These are phyloP conservation scores for Adelges cooleyi DNA, from an alignment of 1,140 invertebrate genomes.

Conservation along the genomic window DNA sequence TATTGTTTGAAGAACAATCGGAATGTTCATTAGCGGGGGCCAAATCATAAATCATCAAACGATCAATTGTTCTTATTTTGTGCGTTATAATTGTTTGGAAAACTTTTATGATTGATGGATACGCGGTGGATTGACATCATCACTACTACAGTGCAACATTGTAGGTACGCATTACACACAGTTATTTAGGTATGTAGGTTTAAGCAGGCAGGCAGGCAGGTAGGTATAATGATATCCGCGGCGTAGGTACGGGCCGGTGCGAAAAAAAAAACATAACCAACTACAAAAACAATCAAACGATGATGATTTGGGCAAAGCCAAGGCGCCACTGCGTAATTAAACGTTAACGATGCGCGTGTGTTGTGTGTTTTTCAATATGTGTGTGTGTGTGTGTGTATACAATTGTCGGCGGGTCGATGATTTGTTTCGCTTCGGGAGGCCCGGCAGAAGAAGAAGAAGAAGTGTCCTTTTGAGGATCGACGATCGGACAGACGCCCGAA, in stretches of 20 bases:
- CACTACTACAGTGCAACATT: neutral
- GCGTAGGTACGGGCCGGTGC: neutral
- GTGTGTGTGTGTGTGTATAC: neutral
- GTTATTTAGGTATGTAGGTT: too few species aligned
- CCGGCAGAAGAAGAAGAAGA: too few species aligned
- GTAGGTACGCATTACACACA: slow-evolving; percentile 1
- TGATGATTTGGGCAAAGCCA: slow-evolving; percentile 12
- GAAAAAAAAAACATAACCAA: too few species aligned
- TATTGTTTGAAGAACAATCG: slow-evolving; percentile 5
- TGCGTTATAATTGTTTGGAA: slow-evolving; percentile 26
- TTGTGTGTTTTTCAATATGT: neutral
- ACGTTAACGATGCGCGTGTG: slow-evolving; percentile 9
- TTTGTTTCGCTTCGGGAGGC: slow-evolving; percentile 27
- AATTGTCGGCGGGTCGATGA: neutral
- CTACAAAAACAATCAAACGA: neutral
- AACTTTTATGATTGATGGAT: slow-evolving; percentile 18
- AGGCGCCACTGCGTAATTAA: slow-evolving; percentile 17
- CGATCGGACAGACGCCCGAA: neutral
- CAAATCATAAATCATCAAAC: slow-evolving; percentile 19
- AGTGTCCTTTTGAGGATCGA: slow-evolving; percentile 11
- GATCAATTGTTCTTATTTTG: slow-evolving; percentile 18
- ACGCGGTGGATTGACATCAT: neutral
- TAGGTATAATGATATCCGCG: neutral
- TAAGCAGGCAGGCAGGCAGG: neutral
- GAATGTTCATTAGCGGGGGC: slow-evolving; percentile 8